These are phyloP conservation scores for Xylota segnis DNA, from an alignment of 2,888 invertebrate genomes.

Conservation along the genomic window DNA sequence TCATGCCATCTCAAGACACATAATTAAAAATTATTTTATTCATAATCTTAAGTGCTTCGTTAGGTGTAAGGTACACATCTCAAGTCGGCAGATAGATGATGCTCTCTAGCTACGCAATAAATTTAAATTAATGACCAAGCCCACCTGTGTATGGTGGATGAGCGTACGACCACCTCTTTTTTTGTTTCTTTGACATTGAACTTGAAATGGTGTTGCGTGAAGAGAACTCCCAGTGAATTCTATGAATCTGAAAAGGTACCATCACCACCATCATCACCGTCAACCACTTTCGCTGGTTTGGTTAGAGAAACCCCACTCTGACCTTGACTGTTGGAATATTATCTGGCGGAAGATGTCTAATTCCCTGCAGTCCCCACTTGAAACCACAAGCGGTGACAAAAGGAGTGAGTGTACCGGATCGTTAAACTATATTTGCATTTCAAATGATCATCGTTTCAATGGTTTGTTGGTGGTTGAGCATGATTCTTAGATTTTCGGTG, in stretches of 20 bases:
- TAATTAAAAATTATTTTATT: constrained; percentile 29
- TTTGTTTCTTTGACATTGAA: constrained; percentile 45
- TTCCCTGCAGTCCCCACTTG: not conserved
- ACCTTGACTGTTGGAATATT: constrained; percentile 15
- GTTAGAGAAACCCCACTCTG: not conserved
- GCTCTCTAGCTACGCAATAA: constrained; percentile 14
- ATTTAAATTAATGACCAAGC: constrained; percentile 40
- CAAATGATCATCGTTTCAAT: constrained; percentile 32
- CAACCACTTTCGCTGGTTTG: not conserved
- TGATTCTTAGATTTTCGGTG: constrained; percentile 32
- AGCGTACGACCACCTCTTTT: constrained; percentile 4
- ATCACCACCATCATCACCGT: not conserved
- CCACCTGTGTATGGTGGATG: constrained; percentile 21
- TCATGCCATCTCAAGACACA: not conserved
- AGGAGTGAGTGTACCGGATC: constrained; percentile 23
- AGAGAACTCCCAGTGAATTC: constrained; percentile 27
- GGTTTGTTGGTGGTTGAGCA: constrained; percentile 4
- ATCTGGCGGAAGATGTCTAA: constrained; percentile 14
- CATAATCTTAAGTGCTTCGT: constrained; percentile 26
- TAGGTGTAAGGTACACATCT: not conserved
- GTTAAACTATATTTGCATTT: constrained; percentile 49
- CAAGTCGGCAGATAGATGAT: constrained; percentile 24
- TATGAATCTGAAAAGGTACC: constrained; percentile 3
- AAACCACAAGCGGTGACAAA: constrained; percentile 19
- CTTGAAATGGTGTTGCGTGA: constrained; percentile 37